phyloP scores from a whole-genome alignment of 2,888 invertebrate species.

The Agrilus cyanescens region DNA sequence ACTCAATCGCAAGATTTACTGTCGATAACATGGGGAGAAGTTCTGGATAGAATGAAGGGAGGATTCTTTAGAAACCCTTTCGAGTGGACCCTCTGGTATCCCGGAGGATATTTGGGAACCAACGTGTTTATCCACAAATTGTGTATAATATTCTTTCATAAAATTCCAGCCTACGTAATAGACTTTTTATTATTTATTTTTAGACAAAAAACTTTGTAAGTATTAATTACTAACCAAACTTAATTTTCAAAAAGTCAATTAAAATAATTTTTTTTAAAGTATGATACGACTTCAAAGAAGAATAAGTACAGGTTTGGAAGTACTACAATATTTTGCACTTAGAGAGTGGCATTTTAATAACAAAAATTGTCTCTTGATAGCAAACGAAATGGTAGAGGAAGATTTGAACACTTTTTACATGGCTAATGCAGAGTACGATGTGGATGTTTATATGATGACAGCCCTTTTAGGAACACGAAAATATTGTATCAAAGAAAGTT shows the following conservation, averaged over 20 bases:
- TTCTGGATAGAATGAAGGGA: constrained; percentile 51
- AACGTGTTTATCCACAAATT: constrained; percentile 51
- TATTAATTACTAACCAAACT: constrained; percentile 16
- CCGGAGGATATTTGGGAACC: constrained; percentile 55
- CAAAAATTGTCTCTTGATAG: constrained; percentile 42
- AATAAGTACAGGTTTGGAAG: constrained; percentile 43
- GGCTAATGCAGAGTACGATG: constrained; percentile 11
- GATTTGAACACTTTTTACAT: constrained; percentile 50
- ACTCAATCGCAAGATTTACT: constrained; percentile 59
- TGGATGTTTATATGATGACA: constrained; percentile 47
- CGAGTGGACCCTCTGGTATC: constrained; percentile 62
- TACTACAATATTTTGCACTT: constrained; percentile 65
- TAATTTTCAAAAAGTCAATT: not conserved
- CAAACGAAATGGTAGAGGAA: constrained; percentile 36
- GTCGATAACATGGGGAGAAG: constrained; percentile 70
- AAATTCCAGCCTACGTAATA: constrained; percentile 61
- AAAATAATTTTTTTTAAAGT: constrained; percentile 28
- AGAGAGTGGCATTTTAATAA: constrained; percentile 66
- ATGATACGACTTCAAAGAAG: constrained; percentile 49
- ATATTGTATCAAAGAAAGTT: constrained; percentile 69
- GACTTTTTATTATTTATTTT: constrained; percentile 52
- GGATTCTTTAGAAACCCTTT: constrained; percentile 54
- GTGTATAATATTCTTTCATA: constrained; percentile 54
- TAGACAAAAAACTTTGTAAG: constrained; percentile 65
- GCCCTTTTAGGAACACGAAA: constrained; percentile 67